Evolutionary conservation across 2,797 vertebrate species (phyloP).

Genomic region (Lepus townsendii): DNA sequence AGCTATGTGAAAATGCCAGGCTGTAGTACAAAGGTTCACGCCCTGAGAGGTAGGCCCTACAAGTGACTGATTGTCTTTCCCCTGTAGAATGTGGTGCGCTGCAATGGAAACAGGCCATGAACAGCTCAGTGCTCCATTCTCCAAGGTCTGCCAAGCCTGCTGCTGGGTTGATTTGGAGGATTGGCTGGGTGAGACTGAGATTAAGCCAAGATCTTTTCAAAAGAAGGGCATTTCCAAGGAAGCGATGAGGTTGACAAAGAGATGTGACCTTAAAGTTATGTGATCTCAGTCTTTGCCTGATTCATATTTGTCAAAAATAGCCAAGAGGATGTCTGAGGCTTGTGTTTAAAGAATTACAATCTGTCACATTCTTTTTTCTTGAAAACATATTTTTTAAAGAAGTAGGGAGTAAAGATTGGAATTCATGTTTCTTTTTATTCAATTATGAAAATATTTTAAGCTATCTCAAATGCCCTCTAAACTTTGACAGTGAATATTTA

Average conservation of each 20-base stretch:
- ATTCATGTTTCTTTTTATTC: constrained; percentile 5
- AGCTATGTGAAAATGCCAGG: background rate
- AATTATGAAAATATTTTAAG: constrained; percentile 19
- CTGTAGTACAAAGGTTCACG: background rate
- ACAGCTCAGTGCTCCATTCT: background rate
- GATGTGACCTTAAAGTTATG: background rate
- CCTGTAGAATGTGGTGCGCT: background rate
- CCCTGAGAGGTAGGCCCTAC: background rate
- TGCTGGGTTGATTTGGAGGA: constrained; percentile 32
- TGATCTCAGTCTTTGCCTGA: background rate
- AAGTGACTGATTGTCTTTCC: background rate
- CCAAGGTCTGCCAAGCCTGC: constrained; percentile 11
- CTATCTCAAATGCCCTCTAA: background rate
- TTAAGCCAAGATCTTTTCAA: constrained; percentile 47
- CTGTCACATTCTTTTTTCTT: background rate
- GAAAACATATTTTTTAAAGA: background rate
- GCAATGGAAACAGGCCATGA: background rate
- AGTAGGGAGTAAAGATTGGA: background rate
- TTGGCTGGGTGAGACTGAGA: background rate
- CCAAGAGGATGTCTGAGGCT: background rate
- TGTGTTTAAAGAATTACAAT: constrained; percentile 4
- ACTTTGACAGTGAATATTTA: constrained; percentile 26
- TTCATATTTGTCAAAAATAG: constrained; percentile 19
- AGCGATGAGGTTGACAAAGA: background rate
- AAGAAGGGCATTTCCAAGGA: background rate